phyloP scores from a whole-genome alignment of 2,888 invertebrate genomes.

The Luperina nickerlii region DNA sequence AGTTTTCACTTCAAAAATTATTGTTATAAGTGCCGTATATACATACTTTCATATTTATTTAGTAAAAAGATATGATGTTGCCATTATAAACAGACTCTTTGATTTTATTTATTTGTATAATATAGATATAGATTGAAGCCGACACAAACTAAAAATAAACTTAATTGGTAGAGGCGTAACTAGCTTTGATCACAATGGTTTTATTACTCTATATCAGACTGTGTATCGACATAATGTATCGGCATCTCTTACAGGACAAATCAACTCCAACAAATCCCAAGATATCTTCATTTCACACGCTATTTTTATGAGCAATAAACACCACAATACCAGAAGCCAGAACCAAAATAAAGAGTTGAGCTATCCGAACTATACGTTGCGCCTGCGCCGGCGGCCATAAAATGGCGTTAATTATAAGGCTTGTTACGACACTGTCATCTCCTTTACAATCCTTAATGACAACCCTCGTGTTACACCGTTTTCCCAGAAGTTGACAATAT shows the following conservation, averaged over 20 bases:
- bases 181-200: neutral
- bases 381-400: slow-evolving; percentile 71
- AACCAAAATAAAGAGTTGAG: slow-evolving; percentile 67
- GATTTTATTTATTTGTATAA: neutral
- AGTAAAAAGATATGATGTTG: neutral
- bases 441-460: slow-evolving; percentile 87
- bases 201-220: neutral
- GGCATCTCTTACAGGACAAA: slow-evolving; percentile 17
- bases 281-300: slow-evolving; percentile 58
- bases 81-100: neutral
- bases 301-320: slow-evolving; percentile 62
- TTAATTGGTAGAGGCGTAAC: neutral
- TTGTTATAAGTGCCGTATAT: too few species aligned
- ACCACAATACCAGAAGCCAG: slow-evolving; percentile 67
- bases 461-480: slow-evolving; percentile 70
- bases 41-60: neutral
- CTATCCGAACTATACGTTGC: slow-evolving; percentile 59
- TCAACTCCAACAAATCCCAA: slow-evolving; percentile 35
- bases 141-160: neutral
- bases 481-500: slow-evolving; percentile 88
- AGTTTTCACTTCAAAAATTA: too few species aligned
- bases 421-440: slow-evolving; percentile 87
- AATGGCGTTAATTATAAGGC: slow-evolving; percentile 79
- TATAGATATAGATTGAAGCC: neutral
- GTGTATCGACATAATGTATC: neutral